Evolutionary conservation across 2,888 invertebrate genomes (phyloP).

Genomic region (Protonemura montana): DNA sequence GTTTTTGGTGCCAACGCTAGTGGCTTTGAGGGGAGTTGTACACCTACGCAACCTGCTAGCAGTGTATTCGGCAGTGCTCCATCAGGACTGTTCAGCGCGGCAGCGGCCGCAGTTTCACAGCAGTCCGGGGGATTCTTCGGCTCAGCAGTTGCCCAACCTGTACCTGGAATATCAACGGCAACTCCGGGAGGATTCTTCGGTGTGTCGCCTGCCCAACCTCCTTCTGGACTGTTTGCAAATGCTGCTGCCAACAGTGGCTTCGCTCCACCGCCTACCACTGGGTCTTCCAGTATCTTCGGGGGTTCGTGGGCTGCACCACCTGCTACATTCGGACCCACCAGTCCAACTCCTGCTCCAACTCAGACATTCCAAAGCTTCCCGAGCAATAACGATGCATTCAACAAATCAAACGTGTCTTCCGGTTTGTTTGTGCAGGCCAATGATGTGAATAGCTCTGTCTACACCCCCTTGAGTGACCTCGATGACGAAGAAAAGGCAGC

Average conservation of each 20-base stretch:
- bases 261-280: too few relatives aligned
- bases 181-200: too few relatives aligned
- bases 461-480: slow-evolving; percentile 51
- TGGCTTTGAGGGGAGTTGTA: background rate
- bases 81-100: background rate
- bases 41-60: background rate
- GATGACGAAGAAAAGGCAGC: slow-evolving; percentile 55
- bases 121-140: background rate
- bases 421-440: background rate
- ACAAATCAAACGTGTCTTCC: background rate
- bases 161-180: too few relatives aligned
- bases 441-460: background rate
- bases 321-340: background rate
- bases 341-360: slow-evolving; percentile 1
- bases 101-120: background rate
- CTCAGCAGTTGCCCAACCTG: background rate
- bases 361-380: background rate
- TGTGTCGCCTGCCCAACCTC: background rate
- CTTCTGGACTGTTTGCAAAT: background rate
- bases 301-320: background rate
- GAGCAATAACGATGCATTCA: background rate
- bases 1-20: background rate
- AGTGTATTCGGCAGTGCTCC: slow-evolving; percentile 9
- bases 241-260: background rate
- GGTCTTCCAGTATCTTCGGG: background rate